These are phyloP conservation scores for Frieseomelitta varia DNA, from an alignment of 1,140 invertebrate genomes.

Conservation along the genomic window DNA sequence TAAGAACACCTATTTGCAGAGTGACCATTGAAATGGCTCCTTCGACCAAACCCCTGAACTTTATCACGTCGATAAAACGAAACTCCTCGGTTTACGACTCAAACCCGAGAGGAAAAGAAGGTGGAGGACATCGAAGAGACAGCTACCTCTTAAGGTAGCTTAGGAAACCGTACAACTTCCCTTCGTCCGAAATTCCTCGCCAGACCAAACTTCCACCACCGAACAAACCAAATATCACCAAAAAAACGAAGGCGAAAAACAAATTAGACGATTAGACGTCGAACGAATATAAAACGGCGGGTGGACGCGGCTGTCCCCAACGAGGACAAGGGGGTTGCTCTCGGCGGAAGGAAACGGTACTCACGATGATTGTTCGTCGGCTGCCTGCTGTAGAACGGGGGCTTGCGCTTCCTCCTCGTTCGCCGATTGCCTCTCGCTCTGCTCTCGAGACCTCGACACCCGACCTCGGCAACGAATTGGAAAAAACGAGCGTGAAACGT, in stretches of 20 bases:
- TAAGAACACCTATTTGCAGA: neutral
- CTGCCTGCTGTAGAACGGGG: constrained; percentile 2
- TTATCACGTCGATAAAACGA: too few species aligned
- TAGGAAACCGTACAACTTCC: constrained; percentile 16
- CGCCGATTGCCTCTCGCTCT: too few species aligned
- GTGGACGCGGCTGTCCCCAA: too few species aligned
- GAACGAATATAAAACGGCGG: too few species aligned
- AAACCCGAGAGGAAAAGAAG: neutral
- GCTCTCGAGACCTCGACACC: neutral
- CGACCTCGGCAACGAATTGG: constrained; percentile 9
- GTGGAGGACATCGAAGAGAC: neutral
- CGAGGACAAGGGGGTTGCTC: neutral
- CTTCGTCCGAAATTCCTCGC: neutral
- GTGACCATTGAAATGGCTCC: neutral
- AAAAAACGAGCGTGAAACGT: neutral
- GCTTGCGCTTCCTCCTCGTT: too few species aligned
- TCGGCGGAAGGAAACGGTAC: neutral
- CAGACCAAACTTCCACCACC: too few species aligned
- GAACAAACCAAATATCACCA: too few species aligned
- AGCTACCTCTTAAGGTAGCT: constrained; percentile 13
- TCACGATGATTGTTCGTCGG: constrained; percentile 25
- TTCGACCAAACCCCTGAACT: neutral
- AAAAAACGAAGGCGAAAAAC: too few species aligned
- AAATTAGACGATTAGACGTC: too few species aligned
- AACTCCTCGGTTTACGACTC: too few species aligned